Evolutionary conservation across 1,140 invertebrate genomes (phyloP).

Genomic region (Drosophila trapezifrons): DNA sequence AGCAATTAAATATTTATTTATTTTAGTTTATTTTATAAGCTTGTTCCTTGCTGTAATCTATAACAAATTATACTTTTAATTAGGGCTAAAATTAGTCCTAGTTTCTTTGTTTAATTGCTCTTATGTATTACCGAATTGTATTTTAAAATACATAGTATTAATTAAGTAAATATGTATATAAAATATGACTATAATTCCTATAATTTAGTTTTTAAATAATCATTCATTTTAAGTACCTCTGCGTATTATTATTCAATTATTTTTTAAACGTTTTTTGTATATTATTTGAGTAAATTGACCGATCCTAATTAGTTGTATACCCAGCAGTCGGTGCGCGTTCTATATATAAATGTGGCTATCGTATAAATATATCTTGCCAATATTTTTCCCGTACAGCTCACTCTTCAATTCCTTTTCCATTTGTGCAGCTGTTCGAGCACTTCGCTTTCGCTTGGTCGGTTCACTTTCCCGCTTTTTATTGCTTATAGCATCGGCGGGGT

Average conservation of each 20-base stretch:
- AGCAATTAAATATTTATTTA: background rate
- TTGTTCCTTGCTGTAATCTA: no score
- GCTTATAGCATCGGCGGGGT: background rate
- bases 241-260: background rate
- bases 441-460: slow-evolving; percentile 20
- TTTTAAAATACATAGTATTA: no score
- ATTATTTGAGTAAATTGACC: background rate
- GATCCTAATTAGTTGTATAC: background rate
- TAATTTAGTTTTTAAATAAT: no score
- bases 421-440: slow-evolving; percentile 16
- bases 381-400: slow-evolving; percentile 4
- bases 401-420: slow-evolving; percentile 36
- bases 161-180: no score
- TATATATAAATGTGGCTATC: background rate
- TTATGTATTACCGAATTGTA: no score
- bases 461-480: slow-evolving; percentile 21
- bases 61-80: no score
- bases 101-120: no score
- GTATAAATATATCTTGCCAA: slow-evolving; percentile 11
- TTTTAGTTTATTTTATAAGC: background rate
- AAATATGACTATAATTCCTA: no score
- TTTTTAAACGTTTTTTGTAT: background rate
- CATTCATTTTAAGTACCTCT: no score
- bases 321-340: no score
- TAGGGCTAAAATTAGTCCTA: no score